A percentile compares a stretch with the other conserved stretches of the same genome.
Conservation (phyloP, 2,888 invertebrate genomes). For the Nasonia oneida region DNA sequence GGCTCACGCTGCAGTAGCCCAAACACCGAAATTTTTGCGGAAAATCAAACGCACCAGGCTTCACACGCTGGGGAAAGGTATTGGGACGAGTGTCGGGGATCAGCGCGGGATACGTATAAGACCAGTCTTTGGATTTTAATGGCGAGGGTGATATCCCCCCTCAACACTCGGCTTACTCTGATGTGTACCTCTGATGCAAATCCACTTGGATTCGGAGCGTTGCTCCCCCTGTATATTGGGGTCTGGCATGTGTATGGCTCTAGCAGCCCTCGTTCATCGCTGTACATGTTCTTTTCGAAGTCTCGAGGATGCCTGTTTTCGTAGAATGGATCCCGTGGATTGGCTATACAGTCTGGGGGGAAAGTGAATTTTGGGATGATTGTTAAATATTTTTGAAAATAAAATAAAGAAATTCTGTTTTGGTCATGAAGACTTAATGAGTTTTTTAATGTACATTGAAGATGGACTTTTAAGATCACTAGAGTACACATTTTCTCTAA, state of each 20-base stretch:
- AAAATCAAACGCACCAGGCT: not conserved
- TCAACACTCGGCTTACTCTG: not conserved
- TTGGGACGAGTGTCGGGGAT: conserved; percentile 4
- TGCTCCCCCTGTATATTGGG: not conserved
- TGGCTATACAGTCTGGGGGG: not conserved
- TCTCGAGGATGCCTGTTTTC: conserved; percentile 15
- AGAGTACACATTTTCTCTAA: no score
- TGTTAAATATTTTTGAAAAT: no score
- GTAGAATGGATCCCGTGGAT: not conserved
- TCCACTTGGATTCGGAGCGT: conserved; percentile 1
- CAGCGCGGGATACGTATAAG: not conserved
- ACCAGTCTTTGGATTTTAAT: not conserved
- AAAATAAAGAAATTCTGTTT: no score
- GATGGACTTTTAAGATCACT: no score
- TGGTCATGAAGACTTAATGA: no score
- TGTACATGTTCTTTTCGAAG: conserved; percentile 7
- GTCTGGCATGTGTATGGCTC: not conserved
- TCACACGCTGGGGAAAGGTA: not conserved
- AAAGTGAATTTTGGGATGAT: not conserved
- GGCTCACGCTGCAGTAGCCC: not conserved
- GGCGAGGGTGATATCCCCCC: not conserved
- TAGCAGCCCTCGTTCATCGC: not conserved
- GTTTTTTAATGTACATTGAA: not conserved
- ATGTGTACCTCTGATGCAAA: not conserved
- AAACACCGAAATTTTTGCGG: not conserved